Conservation (phyloP, 2,113 vertebrate species). For the Oncorhynchus nerka region DNA sequence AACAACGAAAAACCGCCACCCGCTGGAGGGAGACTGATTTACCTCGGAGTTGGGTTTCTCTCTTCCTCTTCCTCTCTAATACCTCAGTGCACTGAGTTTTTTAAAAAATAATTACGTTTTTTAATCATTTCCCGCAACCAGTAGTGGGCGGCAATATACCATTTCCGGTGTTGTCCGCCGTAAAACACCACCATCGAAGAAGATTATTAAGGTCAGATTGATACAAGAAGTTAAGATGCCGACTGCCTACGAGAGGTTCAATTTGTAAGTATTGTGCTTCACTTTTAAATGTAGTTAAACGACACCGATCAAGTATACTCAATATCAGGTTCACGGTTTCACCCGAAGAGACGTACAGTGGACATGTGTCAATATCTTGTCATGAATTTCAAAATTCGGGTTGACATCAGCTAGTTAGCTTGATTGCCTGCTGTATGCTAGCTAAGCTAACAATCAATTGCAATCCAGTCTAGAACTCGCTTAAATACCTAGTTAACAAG, state of each 20-base stretch:
- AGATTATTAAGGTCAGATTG: conserved; percentile 57
- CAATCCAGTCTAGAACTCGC: not conserved
- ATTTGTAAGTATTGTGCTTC: conserved; percentile 71
- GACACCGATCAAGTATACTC: not conserved
- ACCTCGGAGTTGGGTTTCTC: no score
- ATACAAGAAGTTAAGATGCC: conserved; percentile 74
- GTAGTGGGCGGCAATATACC: no score
- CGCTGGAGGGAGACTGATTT: no score
- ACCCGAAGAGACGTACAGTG: not conserved
- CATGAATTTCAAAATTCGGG: conserved; percentile 6
- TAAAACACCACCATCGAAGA: no score
- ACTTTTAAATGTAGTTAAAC: not conserved
- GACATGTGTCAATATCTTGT: not conserved
- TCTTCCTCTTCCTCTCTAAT: no score
- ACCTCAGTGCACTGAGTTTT: no score
- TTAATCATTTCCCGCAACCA: no score
- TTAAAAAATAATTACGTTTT: no score
- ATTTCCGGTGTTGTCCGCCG: no score
- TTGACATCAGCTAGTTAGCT: not conserved
- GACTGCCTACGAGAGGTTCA: conserved; percentile 76
- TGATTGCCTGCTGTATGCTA: not conserved
- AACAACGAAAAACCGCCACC: no score
- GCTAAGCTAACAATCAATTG: not conserved
- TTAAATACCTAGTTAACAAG: no score
- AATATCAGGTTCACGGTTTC: not conserved